Conservation (phyloP, 2,888 invertebrate genomes). For the Orthosia incerta region DNA sequence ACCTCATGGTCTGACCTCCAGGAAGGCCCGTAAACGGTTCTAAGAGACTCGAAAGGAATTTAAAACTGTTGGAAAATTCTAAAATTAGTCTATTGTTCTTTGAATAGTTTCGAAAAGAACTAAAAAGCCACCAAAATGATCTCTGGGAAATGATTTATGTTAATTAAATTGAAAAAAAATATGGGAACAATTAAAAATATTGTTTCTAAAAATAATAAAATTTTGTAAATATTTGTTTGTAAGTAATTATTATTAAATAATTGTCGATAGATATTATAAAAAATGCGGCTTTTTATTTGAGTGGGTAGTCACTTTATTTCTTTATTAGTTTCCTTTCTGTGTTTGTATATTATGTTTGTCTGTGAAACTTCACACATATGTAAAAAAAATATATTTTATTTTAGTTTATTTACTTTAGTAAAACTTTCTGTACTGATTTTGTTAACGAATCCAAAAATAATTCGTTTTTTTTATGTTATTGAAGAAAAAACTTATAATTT, state of each 20-base stretch:
- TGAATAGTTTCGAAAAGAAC: constrained; percentile 6
- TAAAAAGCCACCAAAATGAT: constrained; percentile 56
- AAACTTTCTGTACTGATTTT: neutral
- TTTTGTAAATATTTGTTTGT: constrained; percentile 53
- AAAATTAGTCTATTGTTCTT: neutral
- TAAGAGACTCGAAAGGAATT: no score
- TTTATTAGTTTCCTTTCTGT: neutral
- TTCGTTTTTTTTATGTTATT: neutral
- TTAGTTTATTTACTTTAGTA: neutral
- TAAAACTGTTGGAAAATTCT: neutral
- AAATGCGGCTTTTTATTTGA: constrained; percentile 41
- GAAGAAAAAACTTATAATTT: neutral
- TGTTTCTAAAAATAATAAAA: constrained; percentile 56
- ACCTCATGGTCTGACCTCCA: neutral
- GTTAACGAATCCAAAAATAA: neutral
- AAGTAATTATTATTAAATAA: constrained; percentile 33
- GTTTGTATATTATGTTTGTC: constrained; percentile 19
- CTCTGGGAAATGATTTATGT: constrained; percentile 54
- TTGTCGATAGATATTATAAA: constrained; percentile 34
- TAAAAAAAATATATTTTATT: neutral
- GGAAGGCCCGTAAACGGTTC: neutral
- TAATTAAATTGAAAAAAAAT: constrained; percentile 50
- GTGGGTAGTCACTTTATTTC: constrained; percentile 31
- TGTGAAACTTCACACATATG: constrained; percentile 1
- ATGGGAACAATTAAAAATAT: constrained; percentile 67